Evolutionary conservation across 2,113 vertebrate species (phyloP).

Genomic region (Morone saxatilis): DNA sequence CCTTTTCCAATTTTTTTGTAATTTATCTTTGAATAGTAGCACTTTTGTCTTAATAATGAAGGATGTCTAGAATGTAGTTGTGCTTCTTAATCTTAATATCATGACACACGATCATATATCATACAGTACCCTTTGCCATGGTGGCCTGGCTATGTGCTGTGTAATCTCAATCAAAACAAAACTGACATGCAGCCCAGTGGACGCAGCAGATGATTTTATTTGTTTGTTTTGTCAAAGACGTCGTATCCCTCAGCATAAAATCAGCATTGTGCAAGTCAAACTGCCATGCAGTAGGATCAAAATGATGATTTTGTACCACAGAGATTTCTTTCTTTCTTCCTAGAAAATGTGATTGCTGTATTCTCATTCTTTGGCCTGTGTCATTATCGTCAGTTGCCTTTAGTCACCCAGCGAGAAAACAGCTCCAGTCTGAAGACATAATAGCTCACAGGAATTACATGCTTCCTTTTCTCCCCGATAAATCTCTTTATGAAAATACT

Average conservation of each 20-base stretch:
- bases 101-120: background rate
- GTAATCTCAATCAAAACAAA: slow-evolving; percentile 10
- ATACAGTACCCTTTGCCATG: background rate
- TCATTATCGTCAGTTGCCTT: slow-evolving; percentile 30
- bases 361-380: background rate
- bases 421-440: slow-evolving; percentile 18
- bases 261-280: background rate
- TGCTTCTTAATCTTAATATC: background rate
- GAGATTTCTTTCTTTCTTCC: background rate
- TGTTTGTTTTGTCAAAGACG: background rate
- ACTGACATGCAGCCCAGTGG: background rate
- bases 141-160: slow-evolving; percentile 2
- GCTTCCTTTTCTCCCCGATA: slow-evolving; percentile 7
- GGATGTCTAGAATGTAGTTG: background rate
- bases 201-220: background rate
- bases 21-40: background rate
- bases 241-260: background rate
- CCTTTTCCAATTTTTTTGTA: background rate
- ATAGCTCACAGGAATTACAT: slow-evolving; percentile 22
- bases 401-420: slow-evolving; percentile 19
- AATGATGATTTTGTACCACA: background rate
- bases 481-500: background rate
- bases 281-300: no score
- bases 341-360: background rate
- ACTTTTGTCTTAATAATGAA: background rate